Evolutionary conservation across 1,140 invertebrate genomes (phyloP), one percentile per base, ranked within the genome.

Genomic region (Drosophila varians): DNA sequence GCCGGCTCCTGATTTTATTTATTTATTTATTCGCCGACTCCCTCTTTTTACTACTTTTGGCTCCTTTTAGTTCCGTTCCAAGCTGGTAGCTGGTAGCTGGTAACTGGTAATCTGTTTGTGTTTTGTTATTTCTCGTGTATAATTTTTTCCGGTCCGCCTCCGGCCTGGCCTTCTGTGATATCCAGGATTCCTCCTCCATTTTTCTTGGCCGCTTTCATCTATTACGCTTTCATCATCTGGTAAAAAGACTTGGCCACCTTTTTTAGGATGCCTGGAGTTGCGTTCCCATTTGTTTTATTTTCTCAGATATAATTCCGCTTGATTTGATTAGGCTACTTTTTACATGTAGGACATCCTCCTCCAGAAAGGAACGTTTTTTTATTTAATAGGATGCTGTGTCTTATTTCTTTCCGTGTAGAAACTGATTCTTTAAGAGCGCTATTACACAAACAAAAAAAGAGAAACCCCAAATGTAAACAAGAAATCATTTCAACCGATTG

Each of bases 1-100:
- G 57, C 60, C 48, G 46, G 57, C 53, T 77, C 43, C 74, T 78
- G 79, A 83, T 84, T 83, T 83, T 83, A 84, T 82, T 82, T 82
- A 82, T 82, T 77, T 83, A 78, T 86, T 73, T 74, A 74, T 74
- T 74, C 61, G 47, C 69, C 66, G 54, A 45, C 73, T 55, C 53
- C 53, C 51, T 70, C 64, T 60, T 49, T 54, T 70, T 76, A 61
- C 49, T 71, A 36, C 66, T 62, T 51, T 54, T 40, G 36, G 25
- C 28, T 26, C 14, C 36, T 16, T 36, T 55, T 53, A 64, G 68
- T 56, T 73, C 70, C 57, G 49, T 73, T 72, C 57, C 69, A 28
- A 61, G 69, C 36, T 23, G 48, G 45, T 42, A 31, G 26, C 54
- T 72, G 68, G 72, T 77, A 82, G n/a, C n/a, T n/a, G 48, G 45